Conservation (phyloP, 2,888 invertebrate genomes). For the Polylopha cassiicola region DNA sequence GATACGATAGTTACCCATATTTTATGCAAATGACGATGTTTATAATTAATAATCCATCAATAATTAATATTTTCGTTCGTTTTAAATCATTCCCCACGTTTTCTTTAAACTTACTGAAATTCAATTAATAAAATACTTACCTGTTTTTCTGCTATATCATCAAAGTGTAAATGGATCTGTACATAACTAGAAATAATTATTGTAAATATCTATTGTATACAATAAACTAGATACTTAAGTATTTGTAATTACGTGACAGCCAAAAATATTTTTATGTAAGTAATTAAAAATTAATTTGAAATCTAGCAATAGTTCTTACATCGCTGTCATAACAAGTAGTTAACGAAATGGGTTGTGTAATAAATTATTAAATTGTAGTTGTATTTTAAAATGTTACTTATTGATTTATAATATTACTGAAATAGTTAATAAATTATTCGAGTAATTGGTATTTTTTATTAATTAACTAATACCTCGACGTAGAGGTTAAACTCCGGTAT, state of each 20-base stretch:
- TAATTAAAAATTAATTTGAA: slow-evolving; percentile 29
- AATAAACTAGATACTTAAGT: slow-evolving; percentile 24
- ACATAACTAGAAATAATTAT: slow-evolving; percentile 31
- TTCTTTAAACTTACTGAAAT: too few species aligned
- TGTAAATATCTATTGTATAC: slow-evolving; percentile 21
- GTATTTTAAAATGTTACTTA: slow-evolving; percentile 64
- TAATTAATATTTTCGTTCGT: slow-evolving; percentile 4
- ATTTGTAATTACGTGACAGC: slow-evolving; percentile 50
- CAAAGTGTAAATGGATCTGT: slow-evolving; percentile 34
- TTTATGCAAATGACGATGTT: slow-evolving; percentile 14
- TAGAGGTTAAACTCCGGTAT: too few species aligned
- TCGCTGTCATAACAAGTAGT: slow-evolving; percentile 53
- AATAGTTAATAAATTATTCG: slow-evolving; percentile 29
- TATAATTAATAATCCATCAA: slow-evolving; percentile 22
- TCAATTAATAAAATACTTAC: too few species aligned
- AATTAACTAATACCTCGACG: slow-evolving; percentile 1
- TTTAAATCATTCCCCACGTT: not conserved
- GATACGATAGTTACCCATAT: slow-evolving; percentile 29
- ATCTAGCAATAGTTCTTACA: slow-evolving; percentile 17
- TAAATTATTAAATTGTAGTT: slow-evolving; percentile 67
- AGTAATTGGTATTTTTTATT: slow-evolving; percentile 21
- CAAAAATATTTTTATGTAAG: slow-evolving; percentile 45
- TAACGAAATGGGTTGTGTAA: slow-evolving; percentile 71
- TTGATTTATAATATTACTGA: slow-evolving; percentile 59
- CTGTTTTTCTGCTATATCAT: too few species aligned